phyloP scores from a whole-genome alignment of 2,113 vertebrate genomes.

The Delphinapterus leucas region DNA sequence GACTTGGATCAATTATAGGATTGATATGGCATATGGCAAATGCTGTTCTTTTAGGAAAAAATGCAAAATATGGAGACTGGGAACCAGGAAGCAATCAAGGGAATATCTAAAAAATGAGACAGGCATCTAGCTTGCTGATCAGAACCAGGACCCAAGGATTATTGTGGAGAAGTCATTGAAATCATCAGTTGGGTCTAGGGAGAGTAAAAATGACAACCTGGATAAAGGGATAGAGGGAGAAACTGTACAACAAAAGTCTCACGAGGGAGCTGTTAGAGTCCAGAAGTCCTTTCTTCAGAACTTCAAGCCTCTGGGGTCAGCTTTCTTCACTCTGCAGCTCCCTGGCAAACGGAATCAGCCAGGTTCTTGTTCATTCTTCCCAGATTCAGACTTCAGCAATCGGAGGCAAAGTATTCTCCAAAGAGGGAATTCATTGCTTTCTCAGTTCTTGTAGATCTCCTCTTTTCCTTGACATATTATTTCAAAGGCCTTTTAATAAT shows the following conservation, averaged over 20 bases:
- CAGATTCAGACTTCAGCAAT: not conserved
- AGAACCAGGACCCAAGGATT: constrained; percentile 60
- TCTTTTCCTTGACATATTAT: not conserved
- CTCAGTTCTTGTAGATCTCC: not conserved
- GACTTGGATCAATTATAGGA: constrained; percentile 64
- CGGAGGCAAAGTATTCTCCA: not conserved
- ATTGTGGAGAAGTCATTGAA: constrained; percentile 60
- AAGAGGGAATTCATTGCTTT: not conserved
- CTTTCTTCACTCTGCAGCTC: not conserved
- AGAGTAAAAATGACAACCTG: constrained; percentile 70
- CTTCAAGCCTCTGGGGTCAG: not conserved
- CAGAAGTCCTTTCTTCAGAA: not conserved
- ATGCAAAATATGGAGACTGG: constrained; percentile 53
- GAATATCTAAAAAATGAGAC: constrained; percentile 59
- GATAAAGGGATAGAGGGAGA: constrained; percentile 56
- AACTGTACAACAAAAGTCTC: constrained; percentile 18
- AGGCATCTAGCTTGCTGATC: constrained; percentile 54
- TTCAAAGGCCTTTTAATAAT: not conserved
- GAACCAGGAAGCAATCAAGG: constrained; percentile 72
- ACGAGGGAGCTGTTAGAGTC: not conserved
- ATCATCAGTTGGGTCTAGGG: constrained; percentile 42
- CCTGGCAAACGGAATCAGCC: not conserved
- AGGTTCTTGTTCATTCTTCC: not conserved
- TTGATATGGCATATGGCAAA: constrained; percentile 73
- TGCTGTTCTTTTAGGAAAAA: constrained; percentile 54